Percentiles rank a stretch among this genome's conserved stretches.
Evolutionary conservation across 1,140 invertebrate genomes (phyloP).

Genomic region (Dendroctonus ponderosae): DNA sequence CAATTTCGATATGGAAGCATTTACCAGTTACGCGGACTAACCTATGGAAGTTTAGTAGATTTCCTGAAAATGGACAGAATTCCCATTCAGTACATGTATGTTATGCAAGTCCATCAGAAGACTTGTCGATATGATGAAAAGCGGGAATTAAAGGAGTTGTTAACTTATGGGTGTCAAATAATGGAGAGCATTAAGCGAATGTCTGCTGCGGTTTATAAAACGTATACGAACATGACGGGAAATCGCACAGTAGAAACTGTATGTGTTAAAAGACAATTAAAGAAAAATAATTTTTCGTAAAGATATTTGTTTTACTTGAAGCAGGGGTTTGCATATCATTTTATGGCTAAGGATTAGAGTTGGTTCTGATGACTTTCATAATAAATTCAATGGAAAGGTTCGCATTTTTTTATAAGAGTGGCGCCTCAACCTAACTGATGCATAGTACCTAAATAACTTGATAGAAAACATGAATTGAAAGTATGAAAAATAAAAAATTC

Average conservation of each 20-base stretch:
- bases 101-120: conserved; percentile 25
- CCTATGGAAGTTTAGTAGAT: conserved; percentile 32
- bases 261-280: too few species aligned
- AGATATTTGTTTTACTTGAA: too few species aligned
- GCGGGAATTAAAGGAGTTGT: conserved; percentile 16
- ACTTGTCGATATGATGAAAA: conserved; percentile 15
- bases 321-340: too few species aligned
- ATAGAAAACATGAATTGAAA: too few species aligned
- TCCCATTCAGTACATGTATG: conserved; percentile 29
- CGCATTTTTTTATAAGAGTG: too few species aligned
- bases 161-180: conserved; percentile 30
- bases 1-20: conserved; percentile 27
- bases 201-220: conserved; percentile 26
- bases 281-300: too few species aligned
- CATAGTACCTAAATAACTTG: too few species aligned
- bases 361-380: too few species aligned
- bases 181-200: conserved; percentile 29
- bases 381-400: too few species aligned
- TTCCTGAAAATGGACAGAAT: conserved; percentile 27
- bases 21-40: conserved; percentile 26
- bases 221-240: not conserved
- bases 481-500: too few species aligned
- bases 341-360: too few species aligned
- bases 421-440: too few species aligned
- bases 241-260: conserved; percentile 1